Conservation (phyloP, 2,888 invertebrate genomes). For the Sylvicola cinctus region DNA sequence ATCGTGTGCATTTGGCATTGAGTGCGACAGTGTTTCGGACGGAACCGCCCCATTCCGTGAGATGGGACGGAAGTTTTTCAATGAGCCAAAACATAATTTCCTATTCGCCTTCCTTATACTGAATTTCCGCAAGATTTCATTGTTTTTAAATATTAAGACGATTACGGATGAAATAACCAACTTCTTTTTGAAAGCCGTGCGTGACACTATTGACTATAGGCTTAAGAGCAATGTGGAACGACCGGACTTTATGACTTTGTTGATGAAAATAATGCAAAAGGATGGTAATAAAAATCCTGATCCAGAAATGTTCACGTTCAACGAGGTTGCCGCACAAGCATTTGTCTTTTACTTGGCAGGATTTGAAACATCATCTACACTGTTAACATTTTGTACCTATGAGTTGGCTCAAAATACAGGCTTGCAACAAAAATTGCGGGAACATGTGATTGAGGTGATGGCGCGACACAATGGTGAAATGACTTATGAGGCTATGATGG, state of each 20-base stretch:
- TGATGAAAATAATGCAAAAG: constrained; percentile 8
- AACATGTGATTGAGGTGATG: constrained; percentile 19
- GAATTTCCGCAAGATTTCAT: not conserved
- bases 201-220: constrained; percentile 7
- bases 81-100: constrained; percentile 4
- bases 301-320: constrained; percentile 11
- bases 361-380: constrained; percentile 25
- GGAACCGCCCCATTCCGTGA: constrained; percentile 14
- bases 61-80: constrained; percentile 7
- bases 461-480: constrained; percentile 16
- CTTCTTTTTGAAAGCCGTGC: constrained; percentile 7
- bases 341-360: constrained; percentile 28
- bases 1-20: constrained; percentile 20
- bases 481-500: constrained; percentile 20
- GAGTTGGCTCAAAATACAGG: constrained; percentile 24
- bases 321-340: constrained; percentile 27
- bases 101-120: not conserved
- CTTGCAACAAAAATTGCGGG: constrained; percentile 19
- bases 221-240: constrained; percentile 8
- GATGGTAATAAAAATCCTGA: constrained; percentile 3
- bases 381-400: constrained; percentile 23
- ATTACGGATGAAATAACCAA: constrained; percentile 3
- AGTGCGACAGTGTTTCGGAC: constrained; percentile 16
- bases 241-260: constrained; percentile 9
- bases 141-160: no score